Percentiles rank a stretch among this genome's conserved stretches.
These are phyloP conservation scores for Aviceda subcristata DNA, from an alignment of 2,113 vertebrate genomes.

Conservation along the genomic window DNA sequence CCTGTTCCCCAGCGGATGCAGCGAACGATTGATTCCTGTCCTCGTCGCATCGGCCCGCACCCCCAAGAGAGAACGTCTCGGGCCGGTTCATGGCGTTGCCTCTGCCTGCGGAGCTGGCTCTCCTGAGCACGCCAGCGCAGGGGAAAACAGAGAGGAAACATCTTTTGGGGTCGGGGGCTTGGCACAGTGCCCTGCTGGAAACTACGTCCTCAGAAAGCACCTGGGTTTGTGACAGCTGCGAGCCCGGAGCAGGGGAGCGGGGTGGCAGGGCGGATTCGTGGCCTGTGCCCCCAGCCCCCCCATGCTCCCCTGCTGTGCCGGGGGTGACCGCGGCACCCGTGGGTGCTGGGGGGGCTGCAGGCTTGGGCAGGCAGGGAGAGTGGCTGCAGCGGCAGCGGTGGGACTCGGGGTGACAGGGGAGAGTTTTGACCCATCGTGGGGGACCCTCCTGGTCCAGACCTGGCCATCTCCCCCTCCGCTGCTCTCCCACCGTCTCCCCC, in stretches of 20 bases:
- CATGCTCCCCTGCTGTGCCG: rapidly evolving
- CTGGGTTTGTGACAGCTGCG: not conserved
- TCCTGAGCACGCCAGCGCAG: rapidly evolving
- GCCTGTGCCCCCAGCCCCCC: not conserved
- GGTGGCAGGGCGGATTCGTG: not conserved
- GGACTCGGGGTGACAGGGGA: not conserved
- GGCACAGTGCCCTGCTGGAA: not conserved
- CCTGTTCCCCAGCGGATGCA: not conserved
- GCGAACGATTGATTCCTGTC: not conserved
- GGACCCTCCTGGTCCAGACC: not conserved
- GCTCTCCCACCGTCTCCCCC: not conserved
- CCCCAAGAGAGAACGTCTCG: not conserved
- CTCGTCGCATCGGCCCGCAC: rapidly evolving
- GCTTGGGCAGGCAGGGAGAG: not conserved
- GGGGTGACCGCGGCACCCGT: rapidly evolving
- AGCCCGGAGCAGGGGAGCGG: rapidly evolving
- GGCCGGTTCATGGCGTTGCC: not conserved
- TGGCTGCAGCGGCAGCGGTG: rapidly evolving
- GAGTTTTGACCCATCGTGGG: not conserved
- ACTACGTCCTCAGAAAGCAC: not conserved
- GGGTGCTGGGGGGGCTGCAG: not conserved
- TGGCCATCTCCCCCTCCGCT: not conserved
- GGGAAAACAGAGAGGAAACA: not conserved
- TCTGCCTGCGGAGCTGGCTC: rapidly evolving
- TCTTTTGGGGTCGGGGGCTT: not conserved